Conservation (phyloP, 2,888 invertebrate species). For the Agapetus fuscipes region DNA sequence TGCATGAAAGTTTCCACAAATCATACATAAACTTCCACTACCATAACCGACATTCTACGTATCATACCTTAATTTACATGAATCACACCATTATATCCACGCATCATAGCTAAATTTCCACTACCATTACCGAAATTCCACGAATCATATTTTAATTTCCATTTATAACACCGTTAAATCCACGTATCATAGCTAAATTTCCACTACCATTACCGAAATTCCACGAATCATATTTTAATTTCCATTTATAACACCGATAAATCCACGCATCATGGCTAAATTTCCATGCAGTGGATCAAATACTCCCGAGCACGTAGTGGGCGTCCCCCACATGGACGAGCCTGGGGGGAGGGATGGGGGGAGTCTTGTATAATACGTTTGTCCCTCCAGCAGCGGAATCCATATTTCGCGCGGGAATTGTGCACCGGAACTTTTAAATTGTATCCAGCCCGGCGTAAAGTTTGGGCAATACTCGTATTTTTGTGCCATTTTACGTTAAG, state of each 20-base stretch:
- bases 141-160: too few relatives aligned
- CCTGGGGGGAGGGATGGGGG: too few relatives aligned
- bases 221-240: too few relatives aligned
- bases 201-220: too few relatives aligned
- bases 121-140: too few relatives aligned
- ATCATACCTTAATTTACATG: too few relatives aligned
- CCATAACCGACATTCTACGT: too few relatives aligned
- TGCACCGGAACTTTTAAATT: slow-evolving; percentile 22
- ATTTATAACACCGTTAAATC: too few relatives aligned
- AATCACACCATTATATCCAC: too few relatives aligned
- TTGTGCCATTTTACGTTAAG: slow-evolving; percentile 20
- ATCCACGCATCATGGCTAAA: too few relatives aligned
- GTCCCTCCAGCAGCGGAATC: slow-evolving; percentile 17
- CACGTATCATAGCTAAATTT: slow-evolving; percentile 10
- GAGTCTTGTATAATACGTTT: slow-evolving; percentile 21
- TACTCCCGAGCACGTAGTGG: slow-evolving; percentile 7
- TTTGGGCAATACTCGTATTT: slow-evolving; percentile 22
- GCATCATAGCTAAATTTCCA: slow-evolving; percentile 8
- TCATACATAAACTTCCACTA: slow-evolving; percentile 7
- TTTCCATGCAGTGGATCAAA: slow-evolving; percentile 9
- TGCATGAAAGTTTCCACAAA: slow-evolving; percentile 8
- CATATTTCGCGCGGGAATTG: slow-evolving; percentile 21
- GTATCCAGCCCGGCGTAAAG: slow-evolving; percentile 21
- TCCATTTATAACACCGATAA: too few relatives aligned
- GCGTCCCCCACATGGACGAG: not conserved